Percentiles rank a stretch among this genome's conserved stretches.
Evolutionary conservation across 1,140 invertebrate genomes (phyloP).

Genomic region (Globodera rostochiensis): DNA sequence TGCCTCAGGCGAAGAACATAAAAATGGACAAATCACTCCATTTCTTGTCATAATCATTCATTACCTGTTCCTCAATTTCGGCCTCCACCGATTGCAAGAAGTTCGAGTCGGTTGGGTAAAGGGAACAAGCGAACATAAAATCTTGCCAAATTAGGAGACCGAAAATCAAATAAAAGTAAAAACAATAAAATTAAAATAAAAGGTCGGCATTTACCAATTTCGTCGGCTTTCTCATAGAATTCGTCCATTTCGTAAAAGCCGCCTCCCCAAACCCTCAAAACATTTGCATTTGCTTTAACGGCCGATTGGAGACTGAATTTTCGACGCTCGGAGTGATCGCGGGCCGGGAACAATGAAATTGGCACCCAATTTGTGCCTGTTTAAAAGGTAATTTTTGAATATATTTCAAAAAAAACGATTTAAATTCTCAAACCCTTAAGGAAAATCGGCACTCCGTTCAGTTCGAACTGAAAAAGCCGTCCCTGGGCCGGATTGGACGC

Average conservation of each 20-base stretch:
- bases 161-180: not conserved
- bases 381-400: too few relatives aligned
- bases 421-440: conserved; percentile 76
- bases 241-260: conserved; percentile 88
- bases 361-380: conserved; percentile 41
- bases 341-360: conserved; percentile 36
- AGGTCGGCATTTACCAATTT: conserved; percentile 43
- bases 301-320: conserved; percentile 74
- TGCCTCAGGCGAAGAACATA: conserved; percentile 78
- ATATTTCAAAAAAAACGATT: conserved; percentile 14
- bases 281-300: conserved; percentile 83
- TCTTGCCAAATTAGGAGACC: conserved; percentile 70
- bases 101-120: conserved; percentile 80
- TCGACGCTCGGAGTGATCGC: conserved; percentile 28
- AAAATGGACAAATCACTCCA: conserved; percentile 32
- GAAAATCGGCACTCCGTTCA: conserved; percentile 87
- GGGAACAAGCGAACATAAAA: conserved; percentile 93
- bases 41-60: not conserved
- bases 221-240: conserved; percentile 79
- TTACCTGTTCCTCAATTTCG: conserved; percentile 81
- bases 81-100: conserved; percentile 77
- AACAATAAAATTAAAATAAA: not conserved
- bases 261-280: conserved; percentile 94
- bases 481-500: conserved; percentile 68
- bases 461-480: conserved; percentile 81